Base-by-base conservation (phyloP, 1,140 invertebrate genomes). In the Papilio helenus region DNA sequence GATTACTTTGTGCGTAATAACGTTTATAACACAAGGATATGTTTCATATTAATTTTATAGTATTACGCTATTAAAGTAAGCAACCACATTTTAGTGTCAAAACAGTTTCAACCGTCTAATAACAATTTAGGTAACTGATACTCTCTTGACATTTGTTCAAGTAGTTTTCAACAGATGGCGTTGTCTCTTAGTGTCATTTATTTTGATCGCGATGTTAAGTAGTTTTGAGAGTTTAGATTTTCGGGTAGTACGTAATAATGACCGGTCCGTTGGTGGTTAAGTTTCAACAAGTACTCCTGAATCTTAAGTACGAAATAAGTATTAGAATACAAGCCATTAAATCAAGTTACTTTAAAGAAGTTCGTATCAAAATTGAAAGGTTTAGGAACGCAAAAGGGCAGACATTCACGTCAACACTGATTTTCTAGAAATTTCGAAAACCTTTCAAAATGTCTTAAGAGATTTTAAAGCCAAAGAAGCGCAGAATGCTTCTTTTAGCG, bases 1-100 rank as follows among this genome's bases (percentile, higher is more conserved):
- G 61, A 34, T 68, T 29, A 68, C 20, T 68, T 68, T 68, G 61
- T 68, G 26, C 26, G 61, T 68, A 68, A 68, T 68, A 68, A 29
- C 61, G 12, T 68, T 68, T 68, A 68, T 4, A 68, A 68, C 61
- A 29, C 26, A 29, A 29, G 61, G 61, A 68, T 68, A 16, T 68
- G 12, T 68, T 29, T 68, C 61, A 16, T 68, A 68, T 68, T 68
- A 68, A 68, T 34, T 68, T 68, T 29, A 68, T 5, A 29, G 61
- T 29, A 34, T 29, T 68, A 68, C 29, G 61, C 18, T 14, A 68
- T 29, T 39, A 29, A 29, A 61, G 26, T 34, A 34, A 68, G 26
- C 61, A 68, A 65, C 7, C 23, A 26, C 12, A 68, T 29, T 34
- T 7, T 29, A 68, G 3, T 61, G 61, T 68, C 16, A 68, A 65